Percentiles rank a stretch among this genome's conserved stretches.
These are phyloP conservation scores for Trichonephila inaurata DNA, from an alignment of 1,140 invertebrate species.

Conservation along the genomic window DNA sequence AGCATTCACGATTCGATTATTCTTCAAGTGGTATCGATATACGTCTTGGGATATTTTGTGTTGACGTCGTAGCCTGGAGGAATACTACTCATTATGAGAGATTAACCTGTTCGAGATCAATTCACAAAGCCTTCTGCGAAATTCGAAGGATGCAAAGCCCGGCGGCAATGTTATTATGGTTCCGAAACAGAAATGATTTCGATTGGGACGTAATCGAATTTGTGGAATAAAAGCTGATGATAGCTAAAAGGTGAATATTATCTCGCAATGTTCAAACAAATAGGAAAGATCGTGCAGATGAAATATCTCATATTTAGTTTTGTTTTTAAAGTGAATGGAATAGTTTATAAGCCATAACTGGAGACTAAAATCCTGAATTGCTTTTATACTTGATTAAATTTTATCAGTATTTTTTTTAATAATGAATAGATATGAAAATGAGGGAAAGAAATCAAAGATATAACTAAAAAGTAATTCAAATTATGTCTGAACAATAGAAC, in stretches of 20 bases:
- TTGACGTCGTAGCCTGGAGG: constrained; percentile 18
- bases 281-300: too few relatives aligned
- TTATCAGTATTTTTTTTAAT: too few relatives aligned
- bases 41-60: constrained; percentile 14
- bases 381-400: too few relatives aligned
- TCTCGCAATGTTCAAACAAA: not conserved
- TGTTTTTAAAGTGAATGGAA: too few relatives aligned
- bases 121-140: constrained; percentile 10
- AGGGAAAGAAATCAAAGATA: too few relatives aligned
- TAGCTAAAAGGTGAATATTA: constrained; percentile 29
- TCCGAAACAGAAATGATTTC: not conserved
- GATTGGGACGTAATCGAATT: not conserved
- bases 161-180: not conserved
- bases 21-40: constrained; percentile 31
- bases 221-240: constrained; percentile 46
- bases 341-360: too few relatives aligned
- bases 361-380: too few relatives aligned
- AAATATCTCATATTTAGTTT: too few relatives aligned
- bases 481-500: too few relatives aligned
- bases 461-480: too few relatives aligned
- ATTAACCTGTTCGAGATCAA: not conserved
- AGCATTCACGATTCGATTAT: constrained; percentile 43
- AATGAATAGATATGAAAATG: too few relatives aligned
- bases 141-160: not conserved
- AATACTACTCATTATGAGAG: constrained; percentile 30